phyloP scores from a whole-genome alignment of 2,113 vertebrate genomes.

The Gambusia affinis region DNA sequence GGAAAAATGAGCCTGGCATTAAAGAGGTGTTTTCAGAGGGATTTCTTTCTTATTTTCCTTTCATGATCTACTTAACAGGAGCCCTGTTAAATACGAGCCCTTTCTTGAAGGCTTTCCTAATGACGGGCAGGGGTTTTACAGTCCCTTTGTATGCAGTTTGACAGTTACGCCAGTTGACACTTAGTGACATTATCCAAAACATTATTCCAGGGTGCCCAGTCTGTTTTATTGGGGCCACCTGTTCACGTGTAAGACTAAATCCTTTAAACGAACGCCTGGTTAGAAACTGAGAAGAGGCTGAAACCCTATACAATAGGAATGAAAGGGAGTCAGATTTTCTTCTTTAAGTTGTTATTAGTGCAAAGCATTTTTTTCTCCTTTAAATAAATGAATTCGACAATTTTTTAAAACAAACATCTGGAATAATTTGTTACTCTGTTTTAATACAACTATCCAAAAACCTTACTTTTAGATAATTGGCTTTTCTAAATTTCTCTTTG shows the following conservation, averaged over 20 bases:
- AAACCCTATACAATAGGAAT: conserved; percentile 18
- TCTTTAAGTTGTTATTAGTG: background rate
- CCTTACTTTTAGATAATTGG: too few species aligned
- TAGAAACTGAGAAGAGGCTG: conserved; percentile 3
- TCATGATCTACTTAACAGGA: conserved; percentile 66
- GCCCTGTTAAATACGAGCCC: conserved; percentile 65
- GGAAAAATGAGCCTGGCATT: conserved; percentile 71
- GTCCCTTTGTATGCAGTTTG: conserved; percentile 57
- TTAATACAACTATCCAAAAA: too few species aligned
- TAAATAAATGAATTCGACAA: too few species aligned
- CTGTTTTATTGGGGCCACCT: conserved; percentile 70
- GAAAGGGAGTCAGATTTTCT: background rate
- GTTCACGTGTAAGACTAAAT: conserved; percentile 36
- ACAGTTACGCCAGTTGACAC: conserved; percentile 68
- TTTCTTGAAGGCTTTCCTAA: conserved; percentile 70
- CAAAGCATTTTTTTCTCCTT: background rate
- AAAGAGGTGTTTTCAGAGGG: conserved; percentile 61
- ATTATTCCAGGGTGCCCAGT: conserved; percentile 42
- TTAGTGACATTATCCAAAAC: conserved; percentile 66
- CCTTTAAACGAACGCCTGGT: conserved; percentile 26
- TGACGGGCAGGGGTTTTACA: conserved; percentile 52
- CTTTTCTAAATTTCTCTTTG: too few species aligned
- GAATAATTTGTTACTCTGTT: too few species aligned
- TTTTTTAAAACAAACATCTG: too few species aligned
- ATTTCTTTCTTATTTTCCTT: conserved; percentile 63